A percentile compares a stretch with the other conserved stretches of the same genome.
Evolutionary conservation across 1,140 invertebrate species (phyloP).

Genomic region (Plutomurus gul): DNA sequence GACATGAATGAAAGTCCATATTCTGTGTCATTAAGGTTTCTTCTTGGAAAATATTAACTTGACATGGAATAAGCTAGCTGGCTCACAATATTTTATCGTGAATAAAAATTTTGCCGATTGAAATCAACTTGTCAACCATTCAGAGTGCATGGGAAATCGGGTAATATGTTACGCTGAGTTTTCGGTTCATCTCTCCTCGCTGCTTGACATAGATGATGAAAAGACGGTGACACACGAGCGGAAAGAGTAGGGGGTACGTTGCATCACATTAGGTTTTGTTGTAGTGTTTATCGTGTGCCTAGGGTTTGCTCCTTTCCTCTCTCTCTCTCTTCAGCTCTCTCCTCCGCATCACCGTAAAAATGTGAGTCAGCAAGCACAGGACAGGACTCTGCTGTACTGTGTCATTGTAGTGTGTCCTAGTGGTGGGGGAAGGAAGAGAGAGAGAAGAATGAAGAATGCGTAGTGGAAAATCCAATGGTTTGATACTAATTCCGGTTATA

Average conservation of each 20-base stretch:
- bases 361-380: slow-evolving; percentile 24
- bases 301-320: neutral
- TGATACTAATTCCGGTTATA: too few relatives aligned
- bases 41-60: too few relatives aligned
- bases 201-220: neutral
- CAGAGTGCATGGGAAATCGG: too few relatives aligned
- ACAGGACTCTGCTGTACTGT: neutral
- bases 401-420: neutral
- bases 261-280: neutral
- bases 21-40: too few relatives aligned
- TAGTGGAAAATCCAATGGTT: neutral
- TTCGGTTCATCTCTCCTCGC: too few relatives aligned
- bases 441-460: neutral
- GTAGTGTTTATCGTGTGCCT: neutral
- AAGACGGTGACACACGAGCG: slow-evolving; percentile 5
- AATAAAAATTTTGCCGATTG: too few relatives aligned
- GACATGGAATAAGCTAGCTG: too few relatives aligned
- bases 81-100: too few relatives aligned
- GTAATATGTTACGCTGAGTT: too few relatives aligned
- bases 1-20: too few relatives aligned
- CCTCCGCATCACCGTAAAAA: neutral
- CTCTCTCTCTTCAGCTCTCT: neutral
- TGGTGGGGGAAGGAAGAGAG: neutral
- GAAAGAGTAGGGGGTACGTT: neutral
- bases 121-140: too few relatives aligned